phyloP scores from a whole-genome alignment of 2,797 vertebrate species.

The Chromis chromis region DNA sequence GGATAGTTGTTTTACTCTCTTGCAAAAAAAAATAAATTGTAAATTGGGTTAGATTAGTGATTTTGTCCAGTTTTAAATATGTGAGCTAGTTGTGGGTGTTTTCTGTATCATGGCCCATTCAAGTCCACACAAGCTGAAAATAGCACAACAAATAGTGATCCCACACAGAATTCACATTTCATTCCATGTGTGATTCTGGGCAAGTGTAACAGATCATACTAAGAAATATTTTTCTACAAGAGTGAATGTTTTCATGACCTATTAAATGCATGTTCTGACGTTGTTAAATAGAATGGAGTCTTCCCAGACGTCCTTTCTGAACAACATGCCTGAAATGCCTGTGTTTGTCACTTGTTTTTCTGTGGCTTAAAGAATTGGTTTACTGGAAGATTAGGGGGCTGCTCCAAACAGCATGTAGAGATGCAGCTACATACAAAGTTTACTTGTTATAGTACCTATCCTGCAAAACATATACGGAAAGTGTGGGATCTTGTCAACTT shows the following conservation, averaged over 20 bases:
- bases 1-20: slow-evolving; percentile 12
- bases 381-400: slow-evolving; percentile 1
- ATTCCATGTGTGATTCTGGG: background rate
- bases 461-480: background rate
- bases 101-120: slow-evolving; percentile 19
- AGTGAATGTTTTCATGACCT: no score
- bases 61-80: slow-evolving; percentile 24
- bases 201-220: background rate
- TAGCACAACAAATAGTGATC: slow-evolving; percentile 1
- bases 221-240: background rate
- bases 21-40: background rate
- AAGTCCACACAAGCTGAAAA: slow-evolving; percentile 17
- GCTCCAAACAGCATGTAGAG: background rate
- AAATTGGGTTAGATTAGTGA: slow-evolving; percentile 3
- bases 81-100: slow-evolving; percentile 24
- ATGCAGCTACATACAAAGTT: background rate
- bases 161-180: background rate
- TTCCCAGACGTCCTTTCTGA: slow-evolving; percentile 16
- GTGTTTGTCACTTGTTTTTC: slow-evolving; percentile 16
- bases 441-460: background rate
- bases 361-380: slow-evolving; percentile 14
- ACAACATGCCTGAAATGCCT: background rate
- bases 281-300: background rate
- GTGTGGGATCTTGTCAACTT: background rate
- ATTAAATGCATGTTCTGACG: no score